These are phyloP conservation scores for Parazoanthus atlanticus DNA, from an alignment of 92 coral and sea anemone genomes.

Conservation along the genomic window DNA sequence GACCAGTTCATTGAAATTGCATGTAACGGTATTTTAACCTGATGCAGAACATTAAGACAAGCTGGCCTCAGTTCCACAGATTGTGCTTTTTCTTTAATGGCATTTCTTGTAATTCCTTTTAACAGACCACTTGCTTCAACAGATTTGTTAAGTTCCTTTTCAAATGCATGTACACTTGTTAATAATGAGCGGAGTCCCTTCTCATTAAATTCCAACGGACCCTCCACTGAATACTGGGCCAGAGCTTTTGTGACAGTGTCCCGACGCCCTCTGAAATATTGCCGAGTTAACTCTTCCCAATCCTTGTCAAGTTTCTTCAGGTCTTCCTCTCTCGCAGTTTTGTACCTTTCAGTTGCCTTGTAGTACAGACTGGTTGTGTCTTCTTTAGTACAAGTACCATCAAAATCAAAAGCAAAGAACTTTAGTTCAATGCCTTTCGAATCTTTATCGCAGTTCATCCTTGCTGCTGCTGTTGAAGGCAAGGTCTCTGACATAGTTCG, in stretches of 20 bases:
- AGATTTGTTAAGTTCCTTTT: conserved; percentile 57
- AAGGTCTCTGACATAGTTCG: conserved; percentile 19
- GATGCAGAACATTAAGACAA: conserved; percentile 70
- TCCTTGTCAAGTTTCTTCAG: conserved; percentile 60
- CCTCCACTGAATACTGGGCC: conserved; percentile 24
- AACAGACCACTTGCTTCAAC: conserved; percentile 82
- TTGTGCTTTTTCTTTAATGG: conserved; percentile 62
- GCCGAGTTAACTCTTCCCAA: conserved; percentile 70
- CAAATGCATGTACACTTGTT: conserved; percentile 60
- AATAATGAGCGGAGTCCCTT: conserved; percentile 69
- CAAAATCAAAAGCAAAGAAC: conserved; percentile 92
- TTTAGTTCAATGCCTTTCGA: conserved; percentile 70
- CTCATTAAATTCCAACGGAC: conserved; percentile 51
- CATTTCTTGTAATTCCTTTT: conserved; percentile 77
- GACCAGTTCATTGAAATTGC: conserved; percentile 91
- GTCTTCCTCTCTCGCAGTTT: conserved; percentile 49
- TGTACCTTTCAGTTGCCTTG: conserved; percentile 85
- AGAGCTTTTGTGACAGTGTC: conserved; percentile 57
- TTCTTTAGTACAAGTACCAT: conserved; percentile 86
- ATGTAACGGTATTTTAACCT: conserved; percentile 74
- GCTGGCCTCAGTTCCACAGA: conserved; percentile 74
- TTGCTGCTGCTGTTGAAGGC: conserved; percentile 37
- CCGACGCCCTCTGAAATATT: conserved; percentile 58
- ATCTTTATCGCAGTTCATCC: conserved; percentile 50
- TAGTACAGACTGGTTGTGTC: conserved; percentile 85